These are phyloP conservation scores for Drosophila bunnanda DNA, from an alignment of 2,888 invertebrate genomes.

Conservation along the genomic window DNA sequence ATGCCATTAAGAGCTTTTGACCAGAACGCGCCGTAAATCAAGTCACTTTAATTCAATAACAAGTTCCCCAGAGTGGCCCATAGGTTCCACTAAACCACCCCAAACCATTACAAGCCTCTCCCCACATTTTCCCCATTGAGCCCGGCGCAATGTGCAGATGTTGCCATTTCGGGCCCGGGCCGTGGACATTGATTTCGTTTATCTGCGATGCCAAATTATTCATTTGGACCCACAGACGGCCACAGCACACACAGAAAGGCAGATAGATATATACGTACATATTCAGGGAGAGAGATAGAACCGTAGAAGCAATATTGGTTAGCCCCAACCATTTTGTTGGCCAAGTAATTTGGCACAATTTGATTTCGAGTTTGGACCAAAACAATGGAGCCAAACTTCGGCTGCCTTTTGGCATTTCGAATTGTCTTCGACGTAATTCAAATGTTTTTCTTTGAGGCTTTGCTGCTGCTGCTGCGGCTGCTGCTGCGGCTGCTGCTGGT, in stretches of 20 bases:
- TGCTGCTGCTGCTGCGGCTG: too few relatives aligned
- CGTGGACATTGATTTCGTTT: constrained; percentile 73
- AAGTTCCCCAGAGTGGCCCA: constrained; percentile 54
- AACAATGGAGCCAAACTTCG: constrained; percentile 31
- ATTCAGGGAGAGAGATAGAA: not conserved
- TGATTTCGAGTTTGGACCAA: constrained; percentile 59
- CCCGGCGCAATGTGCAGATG: constrained; percentile 64
- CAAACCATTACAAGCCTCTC: constrained; percentile 9
- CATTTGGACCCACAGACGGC: constrained; percentile 59
- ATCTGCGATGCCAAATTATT: constrained; percentile 73
- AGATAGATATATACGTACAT: constrained; percentile 23
- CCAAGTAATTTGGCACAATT: constrained; percentile 66
- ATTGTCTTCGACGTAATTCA: constrained; percentile 46
- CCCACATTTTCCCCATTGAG: not conserved
- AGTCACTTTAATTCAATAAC: constrained; percentile 78
- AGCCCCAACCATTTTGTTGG: constrained; percentile 32
- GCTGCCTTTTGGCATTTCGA: constrained; percentile 43
- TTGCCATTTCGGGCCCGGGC: constrained; percentile 59
- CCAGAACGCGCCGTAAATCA: constrained; percentile 74
- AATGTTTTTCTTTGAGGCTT: constrained; percentile 55
- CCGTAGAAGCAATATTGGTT: constrained; percentile 29
- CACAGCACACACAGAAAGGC: constrained; percentile 12
- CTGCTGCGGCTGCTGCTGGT: not conserved
- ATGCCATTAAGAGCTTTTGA: constrained; percentile 69
- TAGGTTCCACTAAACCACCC: constrained; percentile 20